Base-by-base conservation (phyloP, 2,888 invertebrate genomes). In the Ichneumoninae sp. region DNA sequence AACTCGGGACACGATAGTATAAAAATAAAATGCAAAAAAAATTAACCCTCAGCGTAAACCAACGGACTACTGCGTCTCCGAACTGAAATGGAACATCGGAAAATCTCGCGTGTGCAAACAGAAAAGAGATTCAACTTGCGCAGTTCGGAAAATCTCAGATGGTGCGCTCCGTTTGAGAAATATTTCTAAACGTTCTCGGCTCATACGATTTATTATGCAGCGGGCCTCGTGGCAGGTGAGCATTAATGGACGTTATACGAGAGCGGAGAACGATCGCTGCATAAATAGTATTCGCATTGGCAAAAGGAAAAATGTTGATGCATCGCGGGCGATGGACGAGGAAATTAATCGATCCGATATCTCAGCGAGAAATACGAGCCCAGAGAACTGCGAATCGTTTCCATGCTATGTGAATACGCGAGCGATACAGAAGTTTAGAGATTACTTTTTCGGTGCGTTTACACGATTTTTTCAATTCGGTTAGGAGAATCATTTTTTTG, bases 321-420 rank as follows among this genome's bases (percentile, higher is more conserved):
- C 30, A 47, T 66, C 44, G 36, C 3, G 13, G 10, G 16, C n/a
- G 22, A 44, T 60, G 10, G 19, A 60, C 66, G 16, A 50, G 57
- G 52, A 82, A 77, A 82, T 82, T 77, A 68, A 82, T 82, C 50
- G 66, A 50, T 26, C 66, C 77, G 71, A 77, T 66, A 72, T 72
- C 66, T 72, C 57, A 40, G 30, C 50, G 44, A 71, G 57, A 71
- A 72, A 71, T 66, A 72, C 26, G 13, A 33, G 47, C 22, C 57
- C 70, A 52, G 19, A 50, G 54, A 19, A 26, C 16, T 13, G 26
- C 54, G 4, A 70, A 65, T 62, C 40, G 76, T 76, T 76, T 65
- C 30, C 33, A 44, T 66, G 22, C 26, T 19, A 19, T 19, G 36
- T 66, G 47, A 30, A 33, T 26, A 19, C n/a, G 62, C 2, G 13